Conservation (phyloP, 1,140 invertebrate genomes). For the Drosophila setifemur region DNA sequence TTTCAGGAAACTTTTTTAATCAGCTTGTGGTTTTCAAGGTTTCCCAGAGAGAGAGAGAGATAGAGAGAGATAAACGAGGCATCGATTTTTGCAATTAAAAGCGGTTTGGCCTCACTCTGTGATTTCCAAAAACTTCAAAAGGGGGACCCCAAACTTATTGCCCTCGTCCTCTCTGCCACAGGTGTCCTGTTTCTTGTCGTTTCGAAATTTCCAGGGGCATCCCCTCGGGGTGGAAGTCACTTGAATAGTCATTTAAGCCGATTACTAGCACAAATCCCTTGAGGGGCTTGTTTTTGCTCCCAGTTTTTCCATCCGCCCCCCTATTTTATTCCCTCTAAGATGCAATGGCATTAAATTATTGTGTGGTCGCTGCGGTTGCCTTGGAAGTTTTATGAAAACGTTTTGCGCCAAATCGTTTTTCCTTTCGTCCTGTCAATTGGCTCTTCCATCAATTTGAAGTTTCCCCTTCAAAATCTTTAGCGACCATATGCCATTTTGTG, state of each 20-base stretch:
- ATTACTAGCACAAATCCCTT: slow-evolving; percentile 61
- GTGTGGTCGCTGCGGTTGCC: not conserved
- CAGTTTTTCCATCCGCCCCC: not conserved
- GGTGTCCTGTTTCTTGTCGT: slow-evolving; percentile 27
- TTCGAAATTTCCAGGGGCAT: slow-evolving; percentile 15
- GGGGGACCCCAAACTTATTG: not conserved
- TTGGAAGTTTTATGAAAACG: slow-evolving; percentile 33
- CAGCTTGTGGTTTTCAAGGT: slow-evolving; percentile 31
- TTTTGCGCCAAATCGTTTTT: slow-evolving; percentile 19
- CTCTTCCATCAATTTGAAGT: slow-evolving; percentile 21
- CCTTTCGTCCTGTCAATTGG: slow-evolving; percentile 47
- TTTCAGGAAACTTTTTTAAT: slow-evolving; percentile 35
- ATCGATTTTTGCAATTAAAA: slow-evolving; percentile 50
- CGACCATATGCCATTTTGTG: not conserved
- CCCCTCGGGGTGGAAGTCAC: slow-evolving; percentile 12
- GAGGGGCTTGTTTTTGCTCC: not conserved
- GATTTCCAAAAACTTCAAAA: slow-evolving; percentile 26
- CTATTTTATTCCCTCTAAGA: not conserved
- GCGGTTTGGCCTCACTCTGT: not conserved
- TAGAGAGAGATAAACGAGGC: slow-evolving; percentile 1
- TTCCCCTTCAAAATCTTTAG: slow-evolving; percentile 19
- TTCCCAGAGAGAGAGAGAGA: not conserved
- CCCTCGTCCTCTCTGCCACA: not conserved
- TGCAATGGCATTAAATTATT: slow-evolving; percentile 25
- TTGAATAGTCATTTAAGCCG: slow-evolving; percentile 68